These are phyloP conservation scores for Psylliodes chrysocephalus DNA, from an alignment of 2,888 invertebrate species.

Conservation along the genomic window DNA sequence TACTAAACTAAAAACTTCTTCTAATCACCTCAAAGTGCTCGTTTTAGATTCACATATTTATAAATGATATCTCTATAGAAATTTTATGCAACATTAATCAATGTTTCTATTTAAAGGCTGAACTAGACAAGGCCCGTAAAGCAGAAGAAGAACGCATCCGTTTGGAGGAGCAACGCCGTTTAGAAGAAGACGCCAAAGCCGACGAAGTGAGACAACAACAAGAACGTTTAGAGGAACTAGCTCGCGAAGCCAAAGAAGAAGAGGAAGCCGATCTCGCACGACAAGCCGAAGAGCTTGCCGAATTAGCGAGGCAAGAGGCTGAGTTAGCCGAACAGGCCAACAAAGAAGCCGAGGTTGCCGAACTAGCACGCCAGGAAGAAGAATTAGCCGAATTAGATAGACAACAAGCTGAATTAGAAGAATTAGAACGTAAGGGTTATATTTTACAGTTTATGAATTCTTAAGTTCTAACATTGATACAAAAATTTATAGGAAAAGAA, in stretches of 20 bases:
- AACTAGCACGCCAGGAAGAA: conserved; percentile 66
- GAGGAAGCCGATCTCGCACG: conserved; percentile 75
- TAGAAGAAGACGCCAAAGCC: conserved; percentile 60
- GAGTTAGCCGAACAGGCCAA: conserved; percentile 71
- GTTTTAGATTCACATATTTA: too few species aligned
- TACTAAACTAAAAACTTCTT: too few species aligned
- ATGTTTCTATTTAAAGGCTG: too few species aligned
- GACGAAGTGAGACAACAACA: conserved; percentile 65
- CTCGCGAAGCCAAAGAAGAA: conserved; percentile 72
- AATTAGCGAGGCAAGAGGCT: conserved; percentile 69
- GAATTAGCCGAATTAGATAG: conserved; percentile 69
- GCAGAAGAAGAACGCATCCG: conserved; percentile 68
- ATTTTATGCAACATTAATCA: too few species aligned
- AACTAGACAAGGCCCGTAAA: conserved; percentile 66
- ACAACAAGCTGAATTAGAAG: conserved; percentile 66
- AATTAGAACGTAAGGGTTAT: conserved; percentile 43
- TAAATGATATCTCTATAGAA: too few species aligned
- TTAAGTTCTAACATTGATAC: not conserved
- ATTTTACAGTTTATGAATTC: too few species aligned
- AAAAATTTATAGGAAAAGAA: conserved; percentile 62
- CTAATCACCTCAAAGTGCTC: too few species aligned
- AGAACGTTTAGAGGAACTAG: conserved; percentile 69
- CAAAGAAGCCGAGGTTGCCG: conserved; percentile 69
- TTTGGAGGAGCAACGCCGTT: conserved; percentile 65
- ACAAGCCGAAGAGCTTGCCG: conserved; percentile 67